Percentiles rank a stretch among this genome's conserved stretches.
Evolutionary conservation across 2,797 vertebrate genomes (phyloP).

Genomic region (Muscicapa striata): DNA sequence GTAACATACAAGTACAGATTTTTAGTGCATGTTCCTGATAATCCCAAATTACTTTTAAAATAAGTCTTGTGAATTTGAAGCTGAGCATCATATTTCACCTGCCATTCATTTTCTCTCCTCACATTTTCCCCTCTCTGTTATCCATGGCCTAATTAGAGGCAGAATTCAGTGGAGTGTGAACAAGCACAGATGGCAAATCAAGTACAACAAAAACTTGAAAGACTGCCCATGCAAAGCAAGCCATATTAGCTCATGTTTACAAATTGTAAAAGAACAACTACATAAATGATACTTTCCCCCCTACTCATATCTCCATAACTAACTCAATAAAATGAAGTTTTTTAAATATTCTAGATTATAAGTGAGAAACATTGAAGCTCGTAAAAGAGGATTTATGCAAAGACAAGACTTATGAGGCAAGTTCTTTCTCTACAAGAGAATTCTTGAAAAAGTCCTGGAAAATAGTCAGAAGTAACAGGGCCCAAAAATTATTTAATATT

Average conservation of each 20-base stretch:
- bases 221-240: neutral
- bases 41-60: neutral
- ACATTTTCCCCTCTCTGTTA: neutral
- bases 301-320: neutral
- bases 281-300: neutral
- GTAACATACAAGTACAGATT: neutral
- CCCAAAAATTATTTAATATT: neutral
- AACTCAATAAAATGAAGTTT: neutral
- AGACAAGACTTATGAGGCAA: neutral
- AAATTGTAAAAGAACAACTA: neutral
- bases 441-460: neutral
- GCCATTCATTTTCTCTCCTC: neutral
- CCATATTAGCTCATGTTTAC: neutral
- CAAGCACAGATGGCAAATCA: conserved; percentile 29
- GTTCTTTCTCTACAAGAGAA: neutral
- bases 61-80: neutral
- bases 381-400: neutral
- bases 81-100: neutral
- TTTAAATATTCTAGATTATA: neutral
- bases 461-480: neutral
- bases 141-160: conserved; percentile 12
- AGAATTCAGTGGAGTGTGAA: neutral
- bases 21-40: neutral
- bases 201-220: conserved; percentile 32
- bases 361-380: neutral